Base-by-base conservation (phyloP, 2,797 vertebrate species). In the Prunella strophiata region DNA sequence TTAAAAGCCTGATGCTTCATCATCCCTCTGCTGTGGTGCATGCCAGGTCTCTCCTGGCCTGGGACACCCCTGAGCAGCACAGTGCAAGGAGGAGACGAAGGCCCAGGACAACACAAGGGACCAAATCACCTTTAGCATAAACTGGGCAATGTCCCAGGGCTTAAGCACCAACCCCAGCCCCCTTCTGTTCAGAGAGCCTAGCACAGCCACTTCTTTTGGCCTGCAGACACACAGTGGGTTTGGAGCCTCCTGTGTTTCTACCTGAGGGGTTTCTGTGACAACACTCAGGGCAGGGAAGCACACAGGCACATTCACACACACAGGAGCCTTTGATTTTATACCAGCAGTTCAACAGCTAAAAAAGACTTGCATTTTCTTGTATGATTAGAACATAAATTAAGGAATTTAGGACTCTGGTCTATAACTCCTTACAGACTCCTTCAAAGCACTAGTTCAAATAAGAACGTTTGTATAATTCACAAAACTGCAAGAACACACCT, bases 161-260 rank as follows among this genome's bases (percentile, higher is more conserved):
- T 57, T 32, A 38, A 61, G 23, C 9, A 51, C 40, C 43, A 85
- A 22, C 2, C 7, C 5, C 59, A 76, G 67, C 19, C 16, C 26
- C 9, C 2, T 25, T 66, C 63, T 61, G 13, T 21, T 70, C 85
- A 59, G 48, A 17, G 10, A 62, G 32, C 0, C 0, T 29, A 48
- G 52, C 52, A 15, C 17, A 61, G 48, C 5, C 2, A 0, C 32
- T 63, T 66, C 36, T 66, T 81, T 40, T 32, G 27, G 42, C 55
- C 54, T 40, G 34, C 20, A 34, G 77, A 55, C 34, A 36, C 34
- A 16, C 50, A n/a, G 32, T 6, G 23, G 36, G 34, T 79, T 70
- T 43, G 59, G 61, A 89, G 45, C 10, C 10, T 19, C 43, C 22
- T 9, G 3, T 15, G 13, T 76, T 73, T 66, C 34, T 26, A 4